These are phyloP conservation scores for Belgica antarctica DNA, from an alignment of 2,888 invertebrate species.

Conservation along the genomic window DNA sequence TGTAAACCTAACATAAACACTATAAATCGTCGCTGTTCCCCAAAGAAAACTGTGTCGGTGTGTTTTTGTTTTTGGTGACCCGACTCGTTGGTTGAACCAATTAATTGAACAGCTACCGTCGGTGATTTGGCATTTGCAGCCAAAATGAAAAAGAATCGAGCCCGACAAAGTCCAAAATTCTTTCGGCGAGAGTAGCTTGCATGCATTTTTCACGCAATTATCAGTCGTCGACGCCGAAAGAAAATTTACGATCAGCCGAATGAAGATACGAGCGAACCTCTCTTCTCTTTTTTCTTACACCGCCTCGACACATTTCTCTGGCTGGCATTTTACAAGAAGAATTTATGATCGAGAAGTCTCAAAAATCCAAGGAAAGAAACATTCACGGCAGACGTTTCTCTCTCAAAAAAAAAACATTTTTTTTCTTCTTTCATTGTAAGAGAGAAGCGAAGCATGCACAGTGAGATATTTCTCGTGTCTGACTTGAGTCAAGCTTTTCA, in stretches of 20 bases:
- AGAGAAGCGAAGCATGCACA: not conserved
- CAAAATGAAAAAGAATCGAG: not conserved
- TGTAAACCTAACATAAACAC: constrained; percentile 42
- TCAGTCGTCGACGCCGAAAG: not conserved
- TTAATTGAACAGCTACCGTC: constrained; percentile 28
- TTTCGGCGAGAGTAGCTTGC: too few species aligned
- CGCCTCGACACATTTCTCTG: constrained; percentile 22
- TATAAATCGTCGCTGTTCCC: constrained; percentile 20
- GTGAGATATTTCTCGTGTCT: constrained; percentile 10
- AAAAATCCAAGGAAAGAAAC: constrained; percentile 5
- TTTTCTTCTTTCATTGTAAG: not conserved
- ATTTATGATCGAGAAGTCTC: constrained; percentile 16
- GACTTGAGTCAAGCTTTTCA: constrained; percentile 1
- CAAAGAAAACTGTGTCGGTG: constrained; percentile 13
- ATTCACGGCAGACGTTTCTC: constrained; percentile 6
- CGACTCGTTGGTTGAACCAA: not conserved
- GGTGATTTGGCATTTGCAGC: constrained; percentile 10
- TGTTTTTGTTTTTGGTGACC: constrained; percentile 21
- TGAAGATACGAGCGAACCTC: not conserved
- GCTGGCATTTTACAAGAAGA: constrained; percentile 20
- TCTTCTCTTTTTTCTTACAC: constrained; percentile 17
- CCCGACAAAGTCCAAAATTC: not conserved
- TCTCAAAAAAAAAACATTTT: not conserved
- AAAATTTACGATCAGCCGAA: constrained; percentile 21
- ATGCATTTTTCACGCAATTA: constrained; percentile 40